These are phyloP conservation scores for Globodera rostochiensis DNA, from an alignment of 1,140 invertebrate species.

Conservation along the genomic window DNA sequence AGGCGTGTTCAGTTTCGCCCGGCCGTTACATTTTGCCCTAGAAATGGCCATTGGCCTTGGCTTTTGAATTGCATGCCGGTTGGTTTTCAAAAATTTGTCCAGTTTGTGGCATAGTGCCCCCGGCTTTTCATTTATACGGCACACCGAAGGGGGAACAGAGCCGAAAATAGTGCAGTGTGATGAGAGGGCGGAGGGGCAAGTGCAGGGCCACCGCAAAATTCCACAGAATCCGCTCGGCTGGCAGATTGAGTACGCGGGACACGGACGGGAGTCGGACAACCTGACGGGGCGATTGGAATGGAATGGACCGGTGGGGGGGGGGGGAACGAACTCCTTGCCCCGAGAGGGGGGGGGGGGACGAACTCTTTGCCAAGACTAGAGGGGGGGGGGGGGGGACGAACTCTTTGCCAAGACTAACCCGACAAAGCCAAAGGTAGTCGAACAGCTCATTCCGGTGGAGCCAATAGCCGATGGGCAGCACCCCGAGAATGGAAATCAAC, in stretches of 20 bases:
- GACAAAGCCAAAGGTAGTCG: constrained; percentile 48
- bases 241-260: constrained; percentile 50
- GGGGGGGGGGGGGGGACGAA: too few species aligned
- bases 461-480: constrained; percentile 39
- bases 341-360: too few species aligned
- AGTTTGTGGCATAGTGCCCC: too few species aligned
- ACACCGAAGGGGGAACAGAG: background rate
- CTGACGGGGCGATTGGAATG: background rate
- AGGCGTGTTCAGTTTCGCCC: too few species aligned
- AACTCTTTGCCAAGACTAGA: too few species aligned
- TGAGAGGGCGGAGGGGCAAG: constrained; percentile 23
- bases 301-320: too few species aligned
- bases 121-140: too few species aligned
- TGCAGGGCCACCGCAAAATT: constrained; percentile 37
- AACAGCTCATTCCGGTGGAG: constrained; percentile 34
- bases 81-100: too few species aligned
- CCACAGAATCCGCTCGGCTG: constrained; percentile 44
- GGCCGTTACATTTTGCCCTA: background rate
- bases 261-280: constrained; percentile 39
- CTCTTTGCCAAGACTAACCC: constrained; percentile 20
- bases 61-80: background rate
- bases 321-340: too few species aligned
- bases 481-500: constrained; percentile 29
- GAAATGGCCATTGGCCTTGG: background rate
- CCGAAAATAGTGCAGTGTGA: constrained; percentile 17